Conservation (phyloP, 1,140 invertebrate genomes). For the Gyrodactylus salaris region DNA sequence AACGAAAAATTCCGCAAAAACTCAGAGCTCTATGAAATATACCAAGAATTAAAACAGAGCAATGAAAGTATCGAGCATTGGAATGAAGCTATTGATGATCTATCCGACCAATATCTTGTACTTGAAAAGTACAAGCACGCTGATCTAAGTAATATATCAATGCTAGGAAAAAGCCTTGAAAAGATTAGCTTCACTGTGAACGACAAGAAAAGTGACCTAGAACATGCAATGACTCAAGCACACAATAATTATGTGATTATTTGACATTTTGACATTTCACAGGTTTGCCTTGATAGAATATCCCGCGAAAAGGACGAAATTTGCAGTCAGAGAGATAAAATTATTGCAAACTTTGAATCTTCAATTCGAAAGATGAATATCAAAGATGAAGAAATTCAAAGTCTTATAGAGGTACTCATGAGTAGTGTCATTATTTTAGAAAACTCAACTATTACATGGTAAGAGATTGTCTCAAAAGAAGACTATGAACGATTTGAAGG, state of each 20-base stretch:
- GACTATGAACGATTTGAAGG: not conserved
- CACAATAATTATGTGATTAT: not conserved
- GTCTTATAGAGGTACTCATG: too few relatives aligned
- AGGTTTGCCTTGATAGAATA: too few relatives aligned
- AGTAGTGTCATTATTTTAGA: too few relatives aligned
- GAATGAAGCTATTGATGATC: not conserved
- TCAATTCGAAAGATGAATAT: too few relatives aligned
- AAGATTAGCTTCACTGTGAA: not conserved
- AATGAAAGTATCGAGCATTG: not conserved
- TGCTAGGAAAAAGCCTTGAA: not conserved
- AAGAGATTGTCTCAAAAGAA: too few relatives aligned
- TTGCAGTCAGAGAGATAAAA: too few relatives aligned
- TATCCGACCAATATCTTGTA: not conserved
- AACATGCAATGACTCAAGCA: not conserved
- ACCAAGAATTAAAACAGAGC: not conserved
- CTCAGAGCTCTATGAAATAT: not conserved
- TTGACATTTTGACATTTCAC: too few relatives aligned
- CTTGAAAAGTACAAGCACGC: not conserved
- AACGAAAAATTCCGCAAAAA: not conserved
- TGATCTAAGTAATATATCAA: not conserved
- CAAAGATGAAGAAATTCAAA: too few relatives aligned
- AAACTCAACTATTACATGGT: too few relatives aligned
- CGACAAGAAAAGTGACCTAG: not conserved
- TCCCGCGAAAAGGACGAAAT: too few relatives aligned
- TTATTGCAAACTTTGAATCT: too few relatives aligned